phyloP scores from a whole-genome alignment of 2,888 invertebrate species.

The Drosophila rubida region DNA sequence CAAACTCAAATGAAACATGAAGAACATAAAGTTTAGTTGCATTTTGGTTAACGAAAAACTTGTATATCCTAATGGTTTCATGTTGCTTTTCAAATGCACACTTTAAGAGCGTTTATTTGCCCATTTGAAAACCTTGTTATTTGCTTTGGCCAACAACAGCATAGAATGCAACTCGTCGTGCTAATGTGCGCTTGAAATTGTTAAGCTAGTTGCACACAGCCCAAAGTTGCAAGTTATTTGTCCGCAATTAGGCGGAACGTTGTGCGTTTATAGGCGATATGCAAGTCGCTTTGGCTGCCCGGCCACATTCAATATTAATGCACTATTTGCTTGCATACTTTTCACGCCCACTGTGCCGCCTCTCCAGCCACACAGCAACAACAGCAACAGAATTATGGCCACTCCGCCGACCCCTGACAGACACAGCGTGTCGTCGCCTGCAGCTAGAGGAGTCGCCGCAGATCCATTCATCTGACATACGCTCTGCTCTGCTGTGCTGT shows the following conservation, averaged over 20 bases:
- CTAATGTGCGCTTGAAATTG: background rate
- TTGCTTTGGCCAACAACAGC: no score
- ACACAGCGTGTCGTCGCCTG: conserved; percentile 74
- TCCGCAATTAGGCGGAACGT: background rate
- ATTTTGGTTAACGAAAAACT: no score
- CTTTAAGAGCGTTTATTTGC: no score
- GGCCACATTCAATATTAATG: conserved; percentile 16
- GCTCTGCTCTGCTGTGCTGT: conserved; percentile 21
- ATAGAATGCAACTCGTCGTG: background rate
- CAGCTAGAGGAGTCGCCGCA: conserved; percentile 50
- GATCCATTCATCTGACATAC: conserved; percentile 37
- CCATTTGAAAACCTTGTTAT: no score
- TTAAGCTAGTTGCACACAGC: no score
- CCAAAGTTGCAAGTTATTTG: background rate
- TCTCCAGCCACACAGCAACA: background rate
- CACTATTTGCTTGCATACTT: conserved; percentile 49
- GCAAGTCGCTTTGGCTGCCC: background rate
- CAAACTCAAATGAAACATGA: no score
- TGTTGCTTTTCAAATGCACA: no score
- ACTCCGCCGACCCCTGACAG: conserved; percentile 35
- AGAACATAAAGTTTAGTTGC: no score
- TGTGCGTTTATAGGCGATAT: background rate
- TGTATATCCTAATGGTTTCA: no score
- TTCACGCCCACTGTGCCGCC: conserved; percentile 71
- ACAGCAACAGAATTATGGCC: conserved; percentile 10